Conservation (phyloP, 2,797 vertebrate genomes). For the Threskiornis aethiopicus region DNA sequence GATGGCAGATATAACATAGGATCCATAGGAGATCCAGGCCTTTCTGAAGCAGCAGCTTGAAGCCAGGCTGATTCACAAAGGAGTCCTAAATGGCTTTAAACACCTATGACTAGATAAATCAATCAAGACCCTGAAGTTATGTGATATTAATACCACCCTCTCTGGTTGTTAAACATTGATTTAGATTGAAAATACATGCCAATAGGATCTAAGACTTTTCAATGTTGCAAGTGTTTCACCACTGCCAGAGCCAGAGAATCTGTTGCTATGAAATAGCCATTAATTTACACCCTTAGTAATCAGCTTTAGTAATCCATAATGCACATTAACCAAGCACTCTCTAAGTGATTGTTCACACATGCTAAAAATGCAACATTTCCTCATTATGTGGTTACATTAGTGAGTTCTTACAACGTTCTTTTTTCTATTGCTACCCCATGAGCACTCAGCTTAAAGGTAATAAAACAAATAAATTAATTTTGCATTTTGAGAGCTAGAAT, state of each 20-base stretch:
- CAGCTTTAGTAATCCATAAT: not conserved
- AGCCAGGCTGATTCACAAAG: not conserved
- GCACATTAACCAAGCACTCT: not conserved
- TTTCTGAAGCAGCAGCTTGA: not conserved
- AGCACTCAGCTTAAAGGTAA: not conserved
- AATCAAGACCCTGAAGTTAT: not conserved
- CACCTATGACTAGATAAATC: not conserved
- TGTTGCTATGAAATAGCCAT: not conserved
- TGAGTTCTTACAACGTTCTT: not conserved
- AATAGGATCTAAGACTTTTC: not conserved
- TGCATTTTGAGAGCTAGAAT: not conserved
- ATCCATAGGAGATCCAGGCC: not conserved
- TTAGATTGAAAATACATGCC: not conserved
- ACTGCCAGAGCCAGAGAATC: not conserved
- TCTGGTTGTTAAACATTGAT: not conserved
- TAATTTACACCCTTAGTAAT: not conserved
- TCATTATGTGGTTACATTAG: not conserved
- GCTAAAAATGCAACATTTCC: not conserved
- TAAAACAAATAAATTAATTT: constrained; percentile 15
- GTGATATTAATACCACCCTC: not conserved
- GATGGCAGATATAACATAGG: not conserved
- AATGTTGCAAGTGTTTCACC: not conserved
- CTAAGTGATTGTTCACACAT: not conserved
- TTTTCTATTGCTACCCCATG: not conserved
- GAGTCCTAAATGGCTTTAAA: not conserved